Conservation (phyloP, 2,797 vertebrate genomes). For the Vespertilio murinus region DNA sequence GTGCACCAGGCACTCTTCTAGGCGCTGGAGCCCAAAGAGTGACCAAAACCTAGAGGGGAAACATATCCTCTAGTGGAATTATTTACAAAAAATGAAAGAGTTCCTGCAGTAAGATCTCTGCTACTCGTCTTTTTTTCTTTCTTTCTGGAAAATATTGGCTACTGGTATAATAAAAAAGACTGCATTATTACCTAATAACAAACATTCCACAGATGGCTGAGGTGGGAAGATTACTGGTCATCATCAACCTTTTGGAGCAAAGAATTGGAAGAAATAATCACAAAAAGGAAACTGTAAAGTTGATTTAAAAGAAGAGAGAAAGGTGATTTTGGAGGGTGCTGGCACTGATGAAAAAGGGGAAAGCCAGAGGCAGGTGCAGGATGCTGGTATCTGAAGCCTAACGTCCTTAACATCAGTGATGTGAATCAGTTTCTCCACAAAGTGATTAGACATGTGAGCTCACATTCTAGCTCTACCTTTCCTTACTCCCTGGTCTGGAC, state of each 20-base stretch:
- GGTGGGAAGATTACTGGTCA: not conserved
- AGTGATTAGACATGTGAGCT: not conserved
- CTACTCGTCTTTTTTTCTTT: not conserved
- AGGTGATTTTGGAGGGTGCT: not conserved
- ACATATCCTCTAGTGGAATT: not conserved
- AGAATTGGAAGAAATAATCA: not conserved
- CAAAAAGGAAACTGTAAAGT: not conserved
- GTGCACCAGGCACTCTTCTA: not conserved
- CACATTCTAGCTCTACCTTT: not conserved
- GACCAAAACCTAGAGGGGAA: not conserved
- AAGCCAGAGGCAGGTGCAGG: not conserved
- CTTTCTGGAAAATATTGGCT: not conserved
- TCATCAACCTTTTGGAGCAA: not conserved
- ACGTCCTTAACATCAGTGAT: not conserved
- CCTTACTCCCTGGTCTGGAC: not conserved
- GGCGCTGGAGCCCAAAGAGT: not conserved
- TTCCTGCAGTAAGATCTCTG: not conserved
- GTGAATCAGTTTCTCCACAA: not conserved
- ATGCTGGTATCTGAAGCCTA: not conserved
- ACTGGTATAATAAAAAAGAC: not conserved
- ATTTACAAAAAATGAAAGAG: not conserved
- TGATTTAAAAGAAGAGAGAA: not conserved
- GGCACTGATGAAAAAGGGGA: not conserved
- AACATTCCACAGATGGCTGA: not conserved
- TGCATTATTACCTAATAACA: not conserved